These are phyloP conservation scores for Bombyx mandarina DNA, from an alignment of 1,140 invertebrate species.

Conservation along the genomic window DNA sequence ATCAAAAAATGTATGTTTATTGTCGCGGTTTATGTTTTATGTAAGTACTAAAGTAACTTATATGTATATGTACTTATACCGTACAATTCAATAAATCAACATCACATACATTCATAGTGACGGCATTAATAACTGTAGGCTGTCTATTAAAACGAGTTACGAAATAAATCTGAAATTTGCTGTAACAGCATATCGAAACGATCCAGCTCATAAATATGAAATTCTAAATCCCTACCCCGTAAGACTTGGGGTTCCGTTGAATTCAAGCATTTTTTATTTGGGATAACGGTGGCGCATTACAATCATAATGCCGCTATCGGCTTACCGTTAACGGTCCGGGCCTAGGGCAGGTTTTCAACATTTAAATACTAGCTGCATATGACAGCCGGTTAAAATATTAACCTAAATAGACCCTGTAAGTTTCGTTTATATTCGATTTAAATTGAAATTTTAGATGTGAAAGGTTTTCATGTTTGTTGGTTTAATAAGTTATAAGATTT, in stretches of 20 bases:
- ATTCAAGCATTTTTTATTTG: constrained; percentile 32
- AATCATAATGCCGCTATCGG: constrained; percentile 61
- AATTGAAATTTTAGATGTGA: background rate
- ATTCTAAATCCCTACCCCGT: constrained; percentile 24
- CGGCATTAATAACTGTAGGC: too few relatives aligned
- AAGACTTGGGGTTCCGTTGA: constrained; percentile 17
- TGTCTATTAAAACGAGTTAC: too few relatives aligned
- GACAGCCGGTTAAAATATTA: too few relatives aligned
- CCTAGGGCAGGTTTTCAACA: background rate
- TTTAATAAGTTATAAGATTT: background rate
- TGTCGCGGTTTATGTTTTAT: too few relatives aligned
- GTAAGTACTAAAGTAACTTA: too few relatives aligned
- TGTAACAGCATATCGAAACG: background rate
- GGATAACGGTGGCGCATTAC: constrained; percentile 57
- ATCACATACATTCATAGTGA: too few relatives aligned
- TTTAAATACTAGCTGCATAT: too few relatives aligned
- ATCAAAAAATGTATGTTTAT: too few relatives aligned
- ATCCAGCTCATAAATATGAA: constrained; percentile 10
- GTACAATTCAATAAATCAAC: too few relatives aligned
- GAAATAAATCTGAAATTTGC: too few relatives aligned
- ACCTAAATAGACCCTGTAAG: constrained; percentile 6
- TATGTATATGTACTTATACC: too few relatives aligned
- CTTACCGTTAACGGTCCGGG: constrained; percentile 58
- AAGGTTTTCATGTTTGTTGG: background rate
- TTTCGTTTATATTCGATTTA: background rate